Evolutionary conservation across 1,140 invertebrate genomes (phyloP).

Genomic region (Trigoniulus corallinus): DNA sequence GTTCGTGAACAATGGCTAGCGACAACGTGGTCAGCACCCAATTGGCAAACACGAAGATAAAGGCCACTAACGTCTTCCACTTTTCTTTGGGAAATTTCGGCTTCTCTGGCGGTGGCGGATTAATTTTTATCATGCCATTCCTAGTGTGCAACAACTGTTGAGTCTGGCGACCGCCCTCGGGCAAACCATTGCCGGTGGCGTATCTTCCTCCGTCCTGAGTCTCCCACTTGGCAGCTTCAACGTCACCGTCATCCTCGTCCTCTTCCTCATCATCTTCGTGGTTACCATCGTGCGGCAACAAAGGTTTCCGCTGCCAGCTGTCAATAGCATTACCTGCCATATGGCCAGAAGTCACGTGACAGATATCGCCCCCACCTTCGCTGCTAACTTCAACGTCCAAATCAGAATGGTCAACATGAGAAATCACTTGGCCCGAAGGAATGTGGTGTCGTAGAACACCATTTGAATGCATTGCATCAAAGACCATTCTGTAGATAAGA

Average conservation of each 20-base stretch:
- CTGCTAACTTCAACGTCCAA: background rate
- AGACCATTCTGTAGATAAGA: conserved; percentile 5
- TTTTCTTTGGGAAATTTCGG: conserved; percentile 48
- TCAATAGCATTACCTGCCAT: background rate
- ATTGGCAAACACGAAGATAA: conserved; percentile 28
- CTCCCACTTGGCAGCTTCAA: background rate
- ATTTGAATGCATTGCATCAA: conserved; percentile 7
- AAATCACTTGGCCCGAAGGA: background rate
- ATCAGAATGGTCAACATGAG: background rate
- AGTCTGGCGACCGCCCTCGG: background rate
- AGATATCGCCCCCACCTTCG: background rate
- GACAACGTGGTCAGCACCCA: conserved; percentile 34
- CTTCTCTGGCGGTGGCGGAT: conserved; percentile 39
- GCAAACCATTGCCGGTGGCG: background rate
- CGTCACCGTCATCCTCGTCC: background rate
- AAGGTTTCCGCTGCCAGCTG: conserved; percentile 5
- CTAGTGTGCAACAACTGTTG: background rate
- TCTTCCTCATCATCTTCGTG: background rate
- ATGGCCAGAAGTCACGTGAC: background rate
- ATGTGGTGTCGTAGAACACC: conserved; percentile 4
- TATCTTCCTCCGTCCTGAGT: background rate
- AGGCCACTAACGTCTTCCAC: conserved; percentile 44
- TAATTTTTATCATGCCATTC: conserved; percentile 31
- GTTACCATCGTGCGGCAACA: background rate
- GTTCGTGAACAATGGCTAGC: conserved; percentile 65